Conservation (phyloP, 2,113 vertebrate species). For the Gobio gobio region DNA sequence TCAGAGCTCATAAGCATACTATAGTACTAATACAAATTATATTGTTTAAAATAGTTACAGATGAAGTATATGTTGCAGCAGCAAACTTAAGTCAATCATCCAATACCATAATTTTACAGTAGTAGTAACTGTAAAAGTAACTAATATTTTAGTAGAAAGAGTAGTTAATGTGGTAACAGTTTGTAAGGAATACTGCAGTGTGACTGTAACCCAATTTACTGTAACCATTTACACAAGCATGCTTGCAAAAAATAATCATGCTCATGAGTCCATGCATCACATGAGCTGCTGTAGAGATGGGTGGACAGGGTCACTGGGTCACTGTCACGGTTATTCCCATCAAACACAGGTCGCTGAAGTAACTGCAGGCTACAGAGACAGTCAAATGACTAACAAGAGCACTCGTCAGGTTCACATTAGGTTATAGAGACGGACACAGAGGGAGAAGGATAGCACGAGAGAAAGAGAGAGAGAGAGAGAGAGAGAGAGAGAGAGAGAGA, state of each 20-base stretch:
- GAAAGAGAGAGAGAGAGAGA: conserved; percentile 11
- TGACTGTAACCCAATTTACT: not conserved
- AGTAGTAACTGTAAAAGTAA: not conserved
- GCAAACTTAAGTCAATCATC: not conserved
- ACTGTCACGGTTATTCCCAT: conserved; percentile 18
- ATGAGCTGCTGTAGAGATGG: not conserved
- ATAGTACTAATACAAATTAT: not conserved
- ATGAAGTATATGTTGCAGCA: not conserved
- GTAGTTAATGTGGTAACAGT: not conserved
- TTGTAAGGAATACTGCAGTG: not conserved
- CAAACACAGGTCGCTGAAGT: conserved; percentile 19
- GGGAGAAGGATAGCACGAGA: not conserved
- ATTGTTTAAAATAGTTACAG: not conserved
- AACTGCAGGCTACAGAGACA: not conserved
- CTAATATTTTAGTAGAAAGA: not conserved
- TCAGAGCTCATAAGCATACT: not conserved
- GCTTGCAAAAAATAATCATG: not conserved
- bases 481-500: conserved; percentile 17
- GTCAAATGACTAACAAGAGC: conserved; percentile 43
- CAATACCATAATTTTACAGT: not conserved
- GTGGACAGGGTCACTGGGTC: conserved; percentile 13
- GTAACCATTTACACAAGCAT: not conserved
- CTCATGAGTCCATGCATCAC: not conserved
- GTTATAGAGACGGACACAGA: conserved; percentile 42
- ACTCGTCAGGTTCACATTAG: conserved; percentile 6